phyloP scores from a whole-genome alignment of 1,140 invertebrate genomes.

The Formica exsecta region DNA sequence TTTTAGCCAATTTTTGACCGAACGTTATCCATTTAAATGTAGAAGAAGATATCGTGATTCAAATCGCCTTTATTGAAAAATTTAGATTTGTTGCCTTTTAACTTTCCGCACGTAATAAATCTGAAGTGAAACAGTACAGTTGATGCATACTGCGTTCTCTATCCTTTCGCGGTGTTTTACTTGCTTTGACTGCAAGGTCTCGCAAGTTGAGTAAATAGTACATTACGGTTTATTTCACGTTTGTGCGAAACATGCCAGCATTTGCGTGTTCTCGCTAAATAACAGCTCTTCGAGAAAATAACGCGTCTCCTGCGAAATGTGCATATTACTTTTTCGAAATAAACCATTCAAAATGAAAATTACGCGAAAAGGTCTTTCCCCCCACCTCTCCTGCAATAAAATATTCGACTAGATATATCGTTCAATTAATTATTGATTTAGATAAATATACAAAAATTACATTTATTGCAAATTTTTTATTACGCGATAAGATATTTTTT shows the following conservation, averaged over 20 bases:
- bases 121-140: slow-evolving; percentile 17
- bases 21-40: not conserved
- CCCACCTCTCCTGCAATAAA: not conserved
- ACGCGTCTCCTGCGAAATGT: not conserved
- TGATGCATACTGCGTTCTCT: slow-evolving; percentile 29
- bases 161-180: slow-evolving; percentile 22
- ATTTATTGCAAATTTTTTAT: not conserved
- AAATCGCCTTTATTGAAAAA: not conserved
- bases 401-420: not conserved
- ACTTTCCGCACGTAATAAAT: slow-evolving; percentile 27
- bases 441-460: not conserved
- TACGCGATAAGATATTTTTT: not conserved
- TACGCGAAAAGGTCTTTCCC: not conserved
- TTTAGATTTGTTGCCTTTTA: not conserved
- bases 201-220: slow-evolving; percentile 45
- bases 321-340: slow-evolving; percentile 3
- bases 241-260: not conserved
- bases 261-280: not conserved
- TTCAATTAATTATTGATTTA: slow-evolving; percentile 5
- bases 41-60: not conserved
- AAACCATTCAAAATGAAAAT: not conserved
- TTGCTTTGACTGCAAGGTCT: slow-evolving; percentile 41
- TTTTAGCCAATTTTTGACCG: not conserved
- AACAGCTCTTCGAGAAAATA: slow-evolving; percentile 20
- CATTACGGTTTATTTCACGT: slow-evolving; percentile 39